Conservation (phyloP, 2,113 vertebrate genomes). For the Thomomys bottae region DNA sequence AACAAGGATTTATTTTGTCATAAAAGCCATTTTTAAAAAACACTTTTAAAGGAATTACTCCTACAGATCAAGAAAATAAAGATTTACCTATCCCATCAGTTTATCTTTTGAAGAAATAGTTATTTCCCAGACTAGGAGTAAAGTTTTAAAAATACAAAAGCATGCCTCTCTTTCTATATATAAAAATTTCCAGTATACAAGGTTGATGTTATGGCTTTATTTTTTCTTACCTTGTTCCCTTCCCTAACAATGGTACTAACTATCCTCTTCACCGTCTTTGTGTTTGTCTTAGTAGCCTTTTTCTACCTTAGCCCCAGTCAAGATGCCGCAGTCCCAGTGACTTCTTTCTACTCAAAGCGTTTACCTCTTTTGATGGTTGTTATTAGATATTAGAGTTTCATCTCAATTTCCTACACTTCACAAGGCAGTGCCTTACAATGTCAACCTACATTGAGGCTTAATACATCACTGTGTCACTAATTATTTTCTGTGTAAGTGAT, state of each 20-base stretch:
- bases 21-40: background rate
- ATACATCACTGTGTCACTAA: background rate
- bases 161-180: background rate
- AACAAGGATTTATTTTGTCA: slow-evolving; percentile 60
- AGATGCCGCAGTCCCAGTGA: background rate
- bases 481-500: background rate
- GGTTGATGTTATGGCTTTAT: background rate
- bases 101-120: background rate
- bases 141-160: background rate
- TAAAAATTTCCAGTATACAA: background rate
- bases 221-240: background rate
- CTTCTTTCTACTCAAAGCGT: slow-evolving; percentile 7
- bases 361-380: background rate
- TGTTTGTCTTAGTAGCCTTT: background rate
- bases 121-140: background rate
- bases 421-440: background rate
- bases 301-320: background rate
- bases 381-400: background rate
- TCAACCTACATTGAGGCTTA: background rate
- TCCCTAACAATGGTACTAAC: background rate
- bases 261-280: too few relatives aligned
- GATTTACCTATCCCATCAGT: background rate
- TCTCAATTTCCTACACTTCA: background rate
- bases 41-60: slow-evolving; percentile 17
- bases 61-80: background rate